phyloP scores from a whole-genome alignment of 2,113 vertebrate species.

The Synodontis membranacea region DNA sequence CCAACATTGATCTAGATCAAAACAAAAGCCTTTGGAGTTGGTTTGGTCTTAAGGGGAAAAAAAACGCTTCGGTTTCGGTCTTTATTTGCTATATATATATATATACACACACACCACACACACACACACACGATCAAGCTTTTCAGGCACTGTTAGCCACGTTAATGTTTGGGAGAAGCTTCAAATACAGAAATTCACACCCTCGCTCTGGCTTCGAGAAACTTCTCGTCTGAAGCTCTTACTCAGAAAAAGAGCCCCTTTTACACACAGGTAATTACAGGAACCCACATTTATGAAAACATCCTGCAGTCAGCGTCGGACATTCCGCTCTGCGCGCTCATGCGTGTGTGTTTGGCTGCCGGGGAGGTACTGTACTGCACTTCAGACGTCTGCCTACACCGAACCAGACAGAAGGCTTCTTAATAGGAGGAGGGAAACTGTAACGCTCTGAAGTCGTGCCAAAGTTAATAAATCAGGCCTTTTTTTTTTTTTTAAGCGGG shows the following conservation, averaged over 20 bases:
- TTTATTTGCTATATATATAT: no score
- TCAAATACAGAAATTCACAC: neutral
- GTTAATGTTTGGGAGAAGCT: neutral
- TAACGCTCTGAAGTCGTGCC: conserved; percentile 44
- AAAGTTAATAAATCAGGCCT: conserved; percentile 48
- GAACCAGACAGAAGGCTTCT: conserved; percentile 27
- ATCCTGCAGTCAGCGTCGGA: conserved; percentile 43
- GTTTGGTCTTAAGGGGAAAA: neutral
- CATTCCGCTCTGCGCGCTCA: conserved; percentile 27
- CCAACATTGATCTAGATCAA: neutral
- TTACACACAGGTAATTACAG: conserved; percentile 47
- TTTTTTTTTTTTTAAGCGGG: conserved; percentile 1
- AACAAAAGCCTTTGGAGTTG: neutral
- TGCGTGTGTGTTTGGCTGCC: neutral
- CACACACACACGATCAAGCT: no score
- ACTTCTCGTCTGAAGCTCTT: neutral
- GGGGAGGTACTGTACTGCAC: conserved; percentile 34
- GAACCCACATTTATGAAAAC: conserved; percentile 51
- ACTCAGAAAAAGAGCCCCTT: conserved; percentile 30
- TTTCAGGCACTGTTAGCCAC: neutral
- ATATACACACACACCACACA: no score
- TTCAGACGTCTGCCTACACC: conserved; percentile 37
- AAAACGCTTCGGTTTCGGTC: neutral
- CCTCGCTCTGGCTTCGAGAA: neutral
- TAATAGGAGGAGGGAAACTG: conserved; percentile 33